Conservation (phyloP, 2,797 vertebrate genomes). For the Eidolon dupreanum region DNA sequence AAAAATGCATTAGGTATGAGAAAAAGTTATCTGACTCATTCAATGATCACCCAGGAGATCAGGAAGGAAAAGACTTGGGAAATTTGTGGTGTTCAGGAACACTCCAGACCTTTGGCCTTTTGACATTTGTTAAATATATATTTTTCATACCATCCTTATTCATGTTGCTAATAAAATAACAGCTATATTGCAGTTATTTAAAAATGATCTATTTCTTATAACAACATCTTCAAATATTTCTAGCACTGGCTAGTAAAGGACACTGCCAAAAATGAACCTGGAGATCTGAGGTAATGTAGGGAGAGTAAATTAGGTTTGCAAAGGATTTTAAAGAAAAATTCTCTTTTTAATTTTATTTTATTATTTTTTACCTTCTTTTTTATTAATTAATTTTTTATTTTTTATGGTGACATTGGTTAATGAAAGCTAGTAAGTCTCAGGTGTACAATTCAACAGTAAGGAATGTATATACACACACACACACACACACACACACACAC, state of each 20-base stretch:
- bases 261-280: background rate
- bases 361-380: background rate
- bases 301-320: background rate
- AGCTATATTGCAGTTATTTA: background rate
- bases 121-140: background rate
- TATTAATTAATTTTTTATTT: too few relatives aligned
- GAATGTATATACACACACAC: too few relatives aligned
- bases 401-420: too few relatives aligned
- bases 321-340: background rate
- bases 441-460: too few relatives aligned
- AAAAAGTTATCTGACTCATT: background rate
- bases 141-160: background rate
- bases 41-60: background rate
- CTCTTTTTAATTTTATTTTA: background rate
- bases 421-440: too few relatives aligned
- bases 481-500: too few relatives aligned
- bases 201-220: slow-evolving; percentile 21
- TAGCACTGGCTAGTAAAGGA: background rate
- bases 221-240: slow-evolving; percentile 5
- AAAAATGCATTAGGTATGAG: background rate
- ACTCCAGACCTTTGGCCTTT: background rate
- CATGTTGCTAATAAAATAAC: slow-evolving; percentile 24
- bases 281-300: background rate
- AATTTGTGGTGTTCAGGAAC: background rate
- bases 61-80: background rate